Base-by-base conservation (phyloP, 2,113 vertebrate genomes). In the Etheostoma cragini region DNA sequence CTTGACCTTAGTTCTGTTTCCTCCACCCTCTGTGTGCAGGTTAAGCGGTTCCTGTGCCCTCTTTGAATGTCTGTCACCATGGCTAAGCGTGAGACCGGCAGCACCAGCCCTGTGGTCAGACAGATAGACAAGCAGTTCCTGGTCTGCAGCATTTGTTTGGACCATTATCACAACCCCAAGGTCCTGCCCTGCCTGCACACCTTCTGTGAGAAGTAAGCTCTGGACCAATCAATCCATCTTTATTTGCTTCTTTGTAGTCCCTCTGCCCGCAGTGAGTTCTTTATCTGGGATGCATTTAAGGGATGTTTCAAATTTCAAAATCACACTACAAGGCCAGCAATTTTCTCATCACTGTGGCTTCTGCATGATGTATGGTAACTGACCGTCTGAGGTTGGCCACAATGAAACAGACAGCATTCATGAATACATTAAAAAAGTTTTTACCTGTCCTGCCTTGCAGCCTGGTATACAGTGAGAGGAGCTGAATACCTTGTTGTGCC, bases 41-140 rank as follows among this genome's bases (percentile, higher is more conserved):
- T 81, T 80, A 80, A 89, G 70, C 57, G 81, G 82, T 84, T 62
- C 69, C 66, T 7, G 49, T 45, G 49, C 52, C 70, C 69, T 56
- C 52, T 76, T 70, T 95, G 91, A 93, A 96, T 94, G 94, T 92
- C 92, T 81, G 68, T 87, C 80, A 85, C 92, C 64, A 97, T 98
- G 97, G 96, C 97, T 0, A 96, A 96, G 91, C 96, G 95, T 5
- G 96, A 97, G 84, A 95, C 94, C 61, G 87, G 93, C 92, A 96
- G 95, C 87, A 93, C 96, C 87, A 97, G 97, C 90, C 97, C 97
- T 0, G 97, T 98, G 93, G 97, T 97, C 81, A 95, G 97, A 90
- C 97, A 98, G 86, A 99, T 99, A 87, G 97, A 99, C 96, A 98
- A 98, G 84, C 97, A 99, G 95, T 99, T 98, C 94, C 96, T 98